Conservation (phyloP, 2,797 vertebrate species). For the Tokudaia muenninki region DNA sequence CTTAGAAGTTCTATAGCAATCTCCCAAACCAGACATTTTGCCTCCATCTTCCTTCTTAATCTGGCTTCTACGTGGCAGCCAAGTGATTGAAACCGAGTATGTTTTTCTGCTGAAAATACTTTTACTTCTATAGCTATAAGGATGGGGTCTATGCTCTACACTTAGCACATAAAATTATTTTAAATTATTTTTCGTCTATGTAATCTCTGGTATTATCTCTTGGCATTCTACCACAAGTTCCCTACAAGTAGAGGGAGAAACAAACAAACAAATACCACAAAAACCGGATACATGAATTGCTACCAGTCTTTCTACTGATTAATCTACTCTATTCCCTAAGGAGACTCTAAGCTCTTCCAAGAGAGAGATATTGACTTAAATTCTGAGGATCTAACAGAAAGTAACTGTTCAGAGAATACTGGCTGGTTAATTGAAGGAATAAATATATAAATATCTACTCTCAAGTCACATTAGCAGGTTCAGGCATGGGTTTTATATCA, state of each 20-base stretch:
- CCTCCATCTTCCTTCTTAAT: not conserved
- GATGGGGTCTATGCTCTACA: not conserved
- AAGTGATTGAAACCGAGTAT: not conserved
- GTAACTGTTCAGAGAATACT: not conserved
- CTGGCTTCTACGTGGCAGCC: not conserved
- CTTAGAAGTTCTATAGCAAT: not conserved
- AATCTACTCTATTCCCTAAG: not conserved
- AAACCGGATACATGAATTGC: not conserved
- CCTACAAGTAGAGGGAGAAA: not conserved
- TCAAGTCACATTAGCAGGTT: not conserved
- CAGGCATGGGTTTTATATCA: not conserved
- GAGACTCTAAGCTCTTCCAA: not conserved
- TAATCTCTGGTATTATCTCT: not conserved
- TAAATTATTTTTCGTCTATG: not conserved
- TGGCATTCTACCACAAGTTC: not conserved
- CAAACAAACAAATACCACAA: too few relatives aligned
- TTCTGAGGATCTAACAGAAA: not conserved
- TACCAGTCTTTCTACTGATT: not conserved
- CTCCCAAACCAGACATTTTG: not conserved
- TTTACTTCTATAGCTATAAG: not conserved
- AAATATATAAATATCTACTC: not conserved
- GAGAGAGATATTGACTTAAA: not conserved
- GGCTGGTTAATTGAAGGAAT: not conserved
- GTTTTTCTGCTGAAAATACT: not conserved
- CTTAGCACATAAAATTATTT: not conserved